A percentile compares a stretch with the other conserved stretches of the same genome.
Conservation (phyloP, 2,113 vertebrate genomes). For the Oxygymnocypris stewartii region DNA sequence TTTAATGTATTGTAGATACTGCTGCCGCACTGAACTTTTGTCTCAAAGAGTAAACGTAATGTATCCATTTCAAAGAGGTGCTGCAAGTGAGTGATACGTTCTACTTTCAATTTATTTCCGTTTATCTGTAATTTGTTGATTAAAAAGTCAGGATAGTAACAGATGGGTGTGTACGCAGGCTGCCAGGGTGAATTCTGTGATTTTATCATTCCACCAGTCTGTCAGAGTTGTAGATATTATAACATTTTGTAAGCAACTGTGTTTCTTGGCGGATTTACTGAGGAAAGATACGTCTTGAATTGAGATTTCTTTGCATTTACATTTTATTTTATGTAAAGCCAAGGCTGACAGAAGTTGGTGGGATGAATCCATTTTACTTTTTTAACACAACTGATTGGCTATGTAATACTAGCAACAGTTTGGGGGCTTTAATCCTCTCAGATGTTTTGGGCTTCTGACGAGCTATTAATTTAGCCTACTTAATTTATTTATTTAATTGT, state of each 20-base stretch:
- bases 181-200: not conserved
- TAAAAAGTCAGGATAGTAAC: constrained; percentile 16
- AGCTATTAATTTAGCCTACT: no score
- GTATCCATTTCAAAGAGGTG: not conserved
- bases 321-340: constrained; percentile 5
- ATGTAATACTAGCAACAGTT: no score
- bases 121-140: constrained; percentile 36
- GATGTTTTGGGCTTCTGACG: no score
- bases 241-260: constrained; percentile 10
- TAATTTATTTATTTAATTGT: no score
- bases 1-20: not conserved
- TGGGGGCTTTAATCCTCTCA: no score
- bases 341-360: constrained; percentile 10
- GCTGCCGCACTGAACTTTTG: not conserved
- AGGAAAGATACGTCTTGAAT: not conserved
- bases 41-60: not conserved
- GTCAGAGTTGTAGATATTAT: constrained; percentile 18
- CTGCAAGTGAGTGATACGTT: not conserved
- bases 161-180: not conserved
- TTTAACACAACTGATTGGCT: no score
- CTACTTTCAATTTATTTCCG: not conserved
- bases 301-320: not conserved
- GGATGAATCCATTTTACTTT: not conserved
- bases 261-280: not conserved
- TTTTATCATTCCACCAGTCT: constrained; percentile 1